Conservation (phyloP, 2,113 vertebrate genomes). For the Clarias gariepinus region DNA sequence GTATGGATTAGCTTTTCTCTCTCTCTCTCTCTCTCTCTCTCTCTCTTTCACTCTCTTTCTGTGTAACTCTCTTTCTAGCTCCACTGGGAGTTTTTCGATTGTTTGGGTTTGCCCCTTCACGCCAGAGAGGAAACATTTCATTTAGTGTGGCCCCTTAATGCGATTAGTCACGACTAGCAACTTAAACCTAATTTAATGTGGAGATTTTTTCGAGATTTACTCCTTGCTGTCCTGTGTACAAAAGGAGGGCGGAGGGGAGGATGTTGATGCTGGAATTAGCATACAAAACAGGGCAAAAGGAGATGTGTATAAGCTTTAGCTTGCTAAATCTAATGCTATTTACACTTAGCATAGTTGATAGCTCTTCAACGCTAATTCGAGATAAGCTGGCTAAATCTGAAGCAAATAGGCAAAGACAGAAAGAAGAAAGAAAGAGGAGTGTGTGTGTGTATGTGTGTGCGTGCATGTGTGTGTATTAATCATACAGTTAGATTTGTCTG, state of each 20-base stretch:
- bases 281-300: slow-evolving; percentile 69
- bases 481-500: slow-evolving; percentile 6
- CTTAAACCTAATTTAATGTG: slow-evolving; percentile 72
- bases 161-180: slow-evolving; percentile 66
- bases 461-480: slow-evolving; percentile 1
- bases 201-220: slow-evolving; percentile 61
- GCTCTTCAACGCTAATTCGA: slow-evolving; percentile 62
- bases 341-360: slow-evolving; percentile 66
- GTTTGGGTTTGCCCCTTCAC: slow-evolving; percentile 55
- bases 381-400: slow-evolving; percentile 43
- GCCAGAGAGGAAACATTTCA: slow-evolving; percentile 54
- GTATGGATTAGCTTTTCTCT: slow-evolving; percentile 9
- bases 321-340: slow-evolving; percentile 75
- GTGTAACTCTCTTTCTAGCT: neutral
- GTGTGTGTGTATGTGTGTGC: slow-evolving; percentile 3
- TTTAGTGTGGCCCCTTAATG: slow-evolving; percentile 63
- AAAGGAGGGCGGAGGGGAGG: slow-evolving; percentile 57
- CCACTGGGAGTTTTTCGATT: slow-evolving; percentile 19
- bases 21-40: neutral
- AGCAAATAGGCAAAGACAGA: slow-evolving; percentile 56
- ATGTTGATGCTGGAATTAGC: slow-evolving; percentile 67
- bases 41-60: neutral
- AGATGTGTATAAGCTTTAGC: slow-evolving; percentile 62
- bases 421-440: too few species aligned
- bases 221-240: slow-evolving; percentile 60